phyloP scores from a whole-genome alignment of 2,888 invertebrate genomes.

The Ormyrus labotus region DNA sequence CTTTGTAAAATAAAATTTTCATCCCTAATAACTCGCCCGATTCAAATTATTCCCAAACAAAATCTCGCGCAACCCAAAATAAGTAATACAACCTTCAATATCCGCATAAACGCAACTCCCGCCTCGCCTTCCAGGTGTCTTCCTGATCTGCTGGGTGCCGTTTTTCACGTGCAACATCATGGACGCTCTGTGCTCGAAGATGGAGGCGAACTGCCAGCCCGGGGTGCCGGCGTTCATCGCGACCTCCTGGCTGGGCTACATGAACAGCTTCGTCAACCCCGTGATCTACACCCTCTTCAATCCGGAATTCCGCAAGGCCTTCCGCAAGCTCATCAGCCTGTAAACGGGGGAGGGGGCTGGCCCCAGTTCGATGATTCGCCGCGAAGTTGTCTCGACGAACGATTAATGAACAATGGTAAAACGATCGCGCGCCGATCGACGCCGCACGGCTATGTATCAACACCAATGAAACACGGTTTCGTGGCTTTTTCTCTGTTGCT shows the following conservation, averaged over 20 bases:
- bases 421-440: not conserved
- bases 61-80: no score
- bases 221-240: slow-evolving; percentile 93
- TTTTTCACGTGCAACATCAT: slow-evolving; percentile 99
- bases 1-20: no score
- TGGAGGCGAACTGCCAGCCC: slow-evolving; percentile 86
- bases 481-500: no score
- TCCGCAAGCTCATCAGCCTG: slow-evolving; percentile 89
- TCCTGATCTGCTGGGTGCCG: slow-evolving; percentile 98
- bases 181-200: slow-evolving; percentile 96
- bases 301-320: slow-evolving; percentile 98
- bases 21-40: no score
- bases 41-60: no score
- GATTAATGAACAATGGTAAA: no score
- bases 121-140: slow-evolving; percentile 85
- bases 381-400: no score
- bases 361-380: no score
- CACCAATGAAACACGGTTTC: no score
- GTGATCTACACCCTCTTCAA: slow-evolving; percentile 97
- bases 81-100: no score
- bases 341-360: slow-evolving; percentile 48
- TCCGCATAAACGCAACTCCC: no score
- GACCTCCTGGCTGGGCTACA: slow-evolving; percentile 98
- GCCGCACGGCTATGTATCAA: no score
- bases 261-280: slow-evolving; percentile 95